Base-by-base conservation (phyloP, 2,113 vertebrate species). In the Amphiprion percula region DNA sequence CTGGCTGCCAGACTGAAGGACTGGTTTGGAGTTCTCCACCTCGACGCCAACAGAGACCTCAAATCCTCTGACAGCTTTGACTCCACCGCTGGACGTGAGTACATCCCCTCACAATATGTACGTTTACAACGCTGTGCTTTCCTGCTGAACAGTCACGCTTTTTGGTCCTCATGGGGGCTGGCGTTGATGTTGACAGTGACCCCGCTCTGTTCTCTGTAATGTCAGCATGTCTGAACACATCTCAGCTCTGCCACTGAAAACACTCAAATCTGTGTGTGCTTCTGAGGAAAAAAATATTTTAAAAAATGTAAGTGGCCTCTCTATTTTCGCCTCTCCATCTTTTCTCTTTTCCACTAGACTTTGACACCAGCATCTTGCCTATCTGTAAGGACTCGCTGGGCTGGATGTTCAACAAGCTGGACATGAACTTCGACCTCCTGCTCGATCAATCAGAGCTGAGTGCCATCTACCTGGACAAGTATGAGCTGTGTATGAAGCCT, bases 371-470 rank as follows among this genome's bases (percentile, higher is more conserved):
- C 94, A 98, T 99, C 88, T 93, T 99, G 55, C 98, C 98, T 23
- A 99, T 99, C 89, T 99, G 98, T 89, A 99, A 98, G 94, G 97
- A 99, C 86, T 99, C 97, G 10, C 94, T 99, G 74, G 98, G 98
- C 77, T 99, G 98, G 98, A 99, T 99, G 97, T 99, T 99, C 95
- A 99, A 99, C 94, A 98, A 98, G 71, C 88, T 99, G 56, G 98
- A 99, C 91, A 97, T 98, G 96, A 99, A 99, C 94, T 99, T 98
- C 1, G 98, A 99, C 92, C 97, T 99, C 59, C 93, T 99, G 82
- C 95, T 99, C 68, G 98, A 99, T 88, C 96, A 97, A 69, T 96
- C 97, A 0, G 98, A 99, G 94, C 96, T 99, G 91, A 97, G 96
- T 11, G 96, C 97, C 90, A 96, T 99, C 90, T 99, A 98, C 75